Evolutionary conservation across 2,113 vertebrate genomes (phyloP), one percentile per base, ranked within the genome.

Genomic region (Pelecanus crispus): DNA sequence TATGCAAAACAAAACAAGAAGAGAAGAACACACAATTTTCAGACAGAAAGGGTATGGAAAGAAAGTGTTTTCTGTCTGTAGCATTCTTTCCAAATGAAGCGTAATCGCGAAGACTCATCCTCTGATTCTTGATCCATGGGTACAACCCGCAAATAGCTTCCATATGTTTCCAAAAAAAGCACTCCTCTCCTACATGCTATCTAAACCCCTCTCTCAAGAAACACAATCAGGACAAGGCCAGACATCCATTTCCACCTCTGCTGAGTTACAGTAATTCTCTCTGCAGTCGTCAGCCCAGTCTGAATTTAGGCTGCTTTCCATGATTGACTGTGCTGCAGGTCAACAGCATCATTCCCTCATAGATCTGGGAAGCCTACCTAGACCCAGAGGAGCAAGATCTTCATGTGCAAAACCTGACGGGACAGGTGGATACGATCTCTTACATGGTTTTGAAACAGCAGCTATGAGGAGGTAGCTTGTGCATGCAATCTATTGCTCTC

Each of bases 61-160:
- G 32, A 58, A 90, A 81, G 49, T 5, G 22, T 7, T 86, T 92
- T 81, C 56, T 1, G 5, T 74, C 81, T 31, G 2, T 24, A 81
- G 40, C 65, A 42, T 81, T 92, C 86, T 66, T 84, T 86, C 63
- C 80, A 88, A 84, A 66, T 38, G 36, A 94, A 89, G 81, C 44
- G n/a, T 68, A 68, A 72, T 38, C 7, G 1, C 88, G 81, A 86
- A 84, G 52, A 56, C 49, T 90, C 72, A 55, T 86, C 15, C 88
- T 90, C 65, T 49, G 73, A 52, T 84, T 86, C 77, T 50, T 87
- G 80, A 91, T 86, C 86, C 40, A 67, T 44, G 70, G 86, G 86
- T 90, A 84, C 52, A 94, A 61, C 77, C 68, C 88, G 89, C 91
- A 88, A 90, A 91, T 81, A 91, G 72, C 73, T 96, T 82, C 88